phyloP scores from a whole-genome alignment of 2,888 invertebrate genomes.

The Leptura quadrifasciata region DNA sequence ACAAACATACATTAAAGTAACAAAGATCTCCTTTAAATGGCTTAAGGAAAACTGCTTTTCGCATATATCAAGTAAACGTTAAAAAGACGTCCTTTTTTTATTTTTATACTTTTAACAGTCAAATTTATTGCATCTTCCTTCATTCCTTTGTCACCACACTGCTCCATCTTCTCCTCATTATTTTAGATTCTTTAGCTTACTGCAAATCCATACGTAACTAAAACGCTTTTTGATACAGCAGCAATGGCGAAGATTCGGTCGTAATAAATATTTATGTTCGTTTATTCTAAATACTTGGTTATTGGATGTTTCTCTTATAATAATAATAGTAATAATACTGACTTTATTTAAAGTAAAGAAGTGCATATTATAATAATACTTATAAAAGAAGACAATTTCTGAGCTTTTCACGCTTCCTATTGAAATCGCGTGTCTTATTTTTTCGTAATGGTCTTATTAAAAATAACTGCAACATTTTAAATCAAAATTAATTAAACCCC shows the following conservation, averaged over 20 bases:
- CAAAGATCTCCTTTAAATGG: constrained; percentile 61
- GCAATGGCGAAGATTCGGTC: not conserved
- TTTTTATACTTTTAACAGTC: constrained; percentile 56
- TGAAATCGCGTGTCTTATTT: too few species aligned
- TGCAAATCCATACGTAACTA: not conserved
- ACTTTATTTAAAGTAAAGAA: too few species aligned
- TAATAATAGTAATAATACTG: too few species aligned
- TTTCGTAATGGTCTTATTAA: too few species aligned
- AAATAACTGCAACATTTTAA: too few species aligned
- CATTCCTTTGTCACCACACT: constrained; percentile 52
- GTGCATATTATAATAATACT: too few species aligned
- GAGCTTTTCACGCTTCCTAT: too few species aligned
- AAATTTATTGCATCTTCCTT: constrained; percentile 51
- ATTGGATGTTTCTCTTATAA: not conserved
- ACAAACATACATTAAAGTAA: constrained; percentile 63
- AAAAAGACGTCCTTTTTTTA: constrained; percentile 53
- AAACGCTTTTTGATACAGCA: not conserved
- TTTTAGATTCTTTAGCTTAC: constrained; percentile 18
- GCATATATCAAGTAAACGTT: constrained; percentile 61
- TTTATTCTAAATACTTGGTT: not conserved
- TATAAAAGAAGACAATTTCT: too few species aligned
- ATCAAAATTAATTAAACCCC: too few species aligned
- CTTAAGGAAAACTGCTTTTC: constrained; percentile 60
- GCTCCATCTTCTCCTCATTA: constrained; percentile 21
- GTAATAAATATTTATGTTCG: not conserved